Conservation (phyloP, 2,888 invertebrate species). For the Matsumyia berberina region DNA sequence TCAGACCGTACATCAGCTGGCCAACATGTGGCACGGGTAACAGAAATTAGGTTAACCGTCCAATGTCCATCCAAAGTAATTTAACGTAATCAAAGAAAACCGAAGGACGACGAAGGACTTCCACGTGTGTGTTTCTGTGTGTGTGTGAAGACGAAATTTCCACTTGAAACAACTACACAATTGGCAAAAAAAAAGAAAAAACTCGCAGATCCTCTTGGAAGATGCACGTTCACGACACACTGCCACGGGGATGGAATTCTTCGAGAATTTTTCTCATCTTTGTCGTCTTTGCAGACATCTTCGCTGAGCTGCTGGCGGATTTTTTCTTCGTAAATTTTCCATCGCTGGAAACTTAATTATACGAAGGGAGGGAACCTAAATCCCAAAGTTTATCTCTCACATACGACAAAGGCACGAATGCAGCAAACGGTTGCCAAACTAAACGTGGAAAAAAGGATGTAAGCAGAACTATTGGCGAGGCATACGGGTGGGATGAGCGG, state of each 20-base stretch:
- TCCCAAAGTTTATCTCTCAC: conserved; percentile 67
- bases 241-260: conserved; percentile 1
- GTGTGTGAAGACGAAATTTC: conserved; percentile 10
- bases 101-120: conserved; percentile 12
- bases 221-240: conserved; percentile 38
- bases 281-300: conserved; percentile 13
- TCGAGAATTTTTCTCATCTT: conserved; percentile 2
- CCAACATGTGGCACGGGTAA: conserved; percentile 46
- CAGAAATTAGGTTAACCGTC: conserved; percentile 65
- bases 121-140: neutral
- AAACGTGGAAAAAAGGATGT: conserved; percentile 7
- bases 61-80: conserved; percentile 68
- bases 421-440: conserved; percentile 38
- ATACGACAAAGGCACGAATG: conserved; percentile 47
- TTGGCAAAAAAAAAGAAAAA: conserved; percentile 38
- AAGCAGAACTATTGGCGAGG: conserved; percentile 7
- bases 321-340: conserved; percentile 39
- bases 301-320: conserved; percentile 10
- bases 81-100: conserved; percentile 51
- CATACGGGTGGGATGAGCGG: neutral
- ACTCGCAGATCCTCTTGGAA: too few species aligned
- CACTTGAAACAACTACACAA: conserved; percentile 37
- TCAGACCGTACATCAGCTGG: conserved; percentile 43
- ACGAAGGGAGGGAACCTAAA: conserved; percentile 36
- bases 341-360: conserved; percentile 67